Conservation (phyloP, 2,113 vertebrate species). For the Plotosus lineatus region DNA sequence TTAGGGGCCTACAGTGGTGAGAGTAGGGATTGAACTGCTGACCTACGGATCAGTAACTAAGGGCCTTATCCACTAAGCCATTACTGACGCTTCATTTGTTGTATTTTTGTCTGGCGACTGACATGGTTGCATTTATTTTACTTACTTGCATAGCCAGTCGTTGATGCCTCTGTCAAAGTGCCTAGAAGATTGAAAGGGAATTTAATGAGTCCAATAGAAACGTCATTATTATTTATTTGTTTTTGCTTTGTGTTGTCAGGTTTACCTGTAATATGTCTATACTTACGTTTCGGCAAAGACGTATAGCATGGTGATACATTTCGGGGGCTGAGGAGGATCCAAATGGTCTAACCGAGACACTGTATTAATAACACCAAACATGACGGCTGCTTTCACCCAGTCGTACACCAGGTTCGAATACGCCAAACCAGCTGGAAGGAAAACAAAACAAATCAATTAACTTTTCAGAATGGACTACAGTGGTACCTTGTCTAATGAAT, state of each 20-base stretch:
- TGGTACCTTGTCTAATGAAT: background rate
- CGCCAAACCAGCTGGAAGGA: slow-evolving; percentile 84
- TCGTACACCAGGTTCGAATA: slow-evolving; percentile 97
- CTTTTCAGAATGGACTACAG: background rate
- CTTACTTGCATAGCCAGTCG: slow-evolving; percentile 97
- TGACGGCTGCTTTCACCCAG: slow-evolving; percentile 93
- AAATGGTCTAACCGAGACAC: slow-evolving; percentile 90
- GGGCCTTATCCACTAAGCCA: no score
- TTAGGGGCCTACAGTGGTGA: no score
- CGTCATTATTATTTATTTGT: background rate
- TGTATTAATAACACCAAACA: slow-evolving; percentile 93
- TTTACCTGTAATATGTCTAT: background rate
- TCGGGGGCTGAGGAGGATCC: slow-evolving; percentile 91
- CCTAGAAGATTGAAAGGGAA: slow-evolving; percentile 67
- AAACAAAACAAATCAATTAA: background rate
- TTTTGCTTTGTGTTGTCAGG: background rate
- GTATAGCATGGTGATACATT: slow-evolving; percentile 97
- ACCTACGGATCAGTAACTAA: no score
- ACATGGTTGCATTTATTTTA: background rate
- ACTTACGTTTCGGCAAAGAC: slow-evolving; percentile 96
- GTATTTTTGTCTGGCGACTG: no score
- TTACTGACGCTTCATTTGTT: no score
- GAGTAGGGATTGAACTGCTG: no score
- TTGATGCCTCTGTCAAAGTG: slow-evolving; percentile 99
- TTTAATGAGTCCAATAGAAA: background rate